phyloP scores from a whole-genome alignment of 2,113 vertebrate genomes.

The Crocuta crocuta region DNA sequence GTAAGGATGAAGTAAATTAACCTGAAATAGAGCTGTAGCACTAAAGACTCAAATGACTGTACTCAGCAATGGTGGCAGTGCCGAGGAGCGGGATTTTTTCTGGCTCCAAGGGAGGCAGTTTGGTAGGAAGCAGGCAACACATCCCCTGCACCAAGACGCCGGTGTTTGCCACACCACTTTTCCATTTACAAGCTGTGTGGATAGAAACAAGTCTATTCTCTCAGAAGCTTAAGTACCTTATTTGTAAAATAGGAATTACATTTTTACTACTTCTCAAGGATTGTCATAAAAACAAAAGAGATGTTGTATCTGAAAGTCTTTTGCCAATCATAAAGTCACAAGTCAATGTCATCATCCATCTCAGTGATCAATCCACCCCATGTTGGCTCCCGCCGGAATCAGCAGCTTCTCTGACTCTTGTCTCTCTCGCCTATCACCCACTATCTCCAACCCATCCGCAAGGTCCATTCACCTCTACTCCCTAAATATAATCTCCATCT shows the following conservation, averaged over 20 bases:
- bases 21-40: background rate
- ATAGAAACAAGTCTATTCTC: background rate
- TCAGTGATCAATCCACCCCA: background rate
- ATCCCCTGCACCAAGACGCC: background rate
- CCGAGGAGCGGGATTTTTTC: background rate
- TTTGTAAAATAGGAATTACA: background rate
- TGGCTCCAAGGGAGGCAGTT: no score
- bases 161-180: background rate
- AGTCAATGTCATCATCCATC: background rate
- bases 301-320: background rate
- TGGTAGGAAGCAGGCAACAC: background rate
- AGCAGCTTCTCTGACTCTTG: background rate
- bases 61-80: background rate
- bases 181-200: background rate
- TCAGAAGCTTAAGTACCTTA: background rate
- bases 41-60: background rate
- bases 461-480: background rate
- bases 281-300: background rate
- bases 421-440: background rate
- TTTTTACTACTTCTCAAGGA: background rate
- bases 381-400: background rate
- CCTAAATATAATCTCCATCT: no score
- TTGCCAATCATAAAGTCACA: background rate
- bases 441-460: no score
- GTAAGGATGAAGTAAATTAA: background rate